Evolutionary conservation across 2,888 invertebrate species (phyloP).

Genomic region (Suillia variegata): DNA sequence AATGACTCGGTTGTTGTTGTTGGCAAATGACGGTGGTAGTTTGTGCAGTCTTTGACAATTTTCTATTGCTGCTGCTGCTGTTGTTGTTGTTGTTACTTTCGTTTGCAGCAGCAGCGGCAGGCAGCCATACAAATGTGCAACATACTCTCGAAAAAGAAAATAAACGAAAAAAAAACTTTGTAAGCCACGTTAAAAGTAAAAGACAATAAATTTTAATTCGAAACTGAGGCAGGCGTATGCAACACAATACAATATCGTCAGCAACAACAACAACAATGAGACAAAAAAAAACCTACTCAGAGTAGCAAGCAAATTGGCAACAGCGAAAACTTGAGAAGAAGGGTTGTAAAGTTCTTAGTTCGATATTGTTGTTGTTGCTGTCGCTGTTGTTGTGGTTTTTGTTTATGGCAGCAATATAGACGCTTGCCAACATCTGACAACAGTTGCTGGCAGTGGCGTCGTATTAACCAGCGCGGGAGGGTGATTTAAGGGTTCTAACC

Average conservation of each 20-base stretch:
- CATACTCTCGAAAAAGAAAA: conserved; percentile 9
- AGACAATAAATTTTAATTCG: neutral
- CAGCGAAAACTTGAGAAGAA: conserved; percentile 5
- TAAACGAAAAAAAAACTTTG: neutral
- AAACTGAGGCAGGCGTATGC: conserved; percentile 6
- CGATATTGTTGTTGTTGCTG: neutral
- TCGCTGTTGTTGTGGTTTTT: neutral
- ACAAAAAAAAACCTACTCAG: neutral
- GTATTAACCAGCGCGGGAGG: no score
- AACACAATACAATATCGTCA: neutral
- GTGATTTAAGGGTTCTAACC: no score
- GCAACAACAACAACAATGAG: neutral
- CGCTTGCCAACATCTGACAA: neutral
- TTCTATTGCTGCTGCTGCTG: neutral
- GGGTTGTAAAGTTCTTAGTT: neutral
- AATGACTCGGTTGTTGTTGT: neutral
- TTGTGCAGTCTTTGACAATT: conserved; percentile 3
- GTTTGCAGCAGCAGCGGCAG: conserved; percentile 28
- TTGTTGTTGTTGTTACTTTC: conserved; percentile 6
- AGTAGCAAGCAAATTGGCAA: neutral
- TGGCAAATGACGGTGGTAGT: neutral
- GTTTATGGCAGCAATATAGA: no score
- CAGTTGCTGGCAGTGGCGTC: no score
- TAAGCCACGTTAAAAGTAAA: neutral
- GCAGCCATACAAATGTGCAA: conserved; percentile 34